Conservation (phyloP, 2,113 vertebrate species). For the Ochotona princeps region DNA sequence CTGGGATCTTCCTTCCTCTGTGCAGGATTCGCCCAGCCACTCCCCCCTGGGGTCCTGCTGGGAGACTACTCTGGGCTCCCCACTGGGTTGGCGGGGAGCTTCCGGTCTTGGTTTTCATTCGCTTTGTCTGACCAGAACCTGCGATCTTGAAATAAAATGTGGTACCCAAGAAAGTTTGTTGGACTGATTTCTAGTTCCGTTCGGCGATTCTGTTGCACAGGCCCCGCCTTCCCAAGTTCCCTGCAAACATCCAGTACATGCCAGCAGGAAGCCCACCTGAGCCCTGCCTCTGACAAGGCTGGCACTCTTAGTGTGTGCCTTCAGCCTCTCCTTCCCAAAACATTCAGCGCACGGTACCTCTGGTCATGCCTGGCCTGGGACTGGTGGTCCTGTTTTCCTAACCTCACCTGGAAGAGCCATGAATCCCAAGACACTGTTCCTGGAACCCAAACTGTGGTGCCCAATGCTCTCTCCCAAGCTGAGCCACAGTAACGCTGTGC, state of each 20-base stretch:
- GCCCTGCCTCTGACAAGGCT: background rate
- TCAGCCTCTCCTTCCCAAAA: background rate
- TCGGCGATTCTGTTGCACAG: background rate
- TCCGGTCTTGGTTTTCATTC: too few relatives aligned
- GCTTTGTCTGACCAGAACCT: too few relatives aligned
- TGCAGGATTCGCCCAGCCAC: too few relatives aligned
- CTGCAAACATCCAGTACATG: background rate
- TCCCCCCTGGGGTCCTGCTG: too few relatives aligned
- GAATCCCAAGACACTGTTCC: background rate
- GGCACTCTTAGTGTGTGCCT: background rate
- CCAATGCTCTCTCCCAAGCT: too few relatives aligned
- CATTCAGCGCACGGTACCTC: background rate
- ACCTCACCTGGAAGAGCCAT: background rate
- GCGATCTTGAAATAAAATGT: too few relatives aligned
- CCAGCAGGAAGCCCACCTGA: background rate
- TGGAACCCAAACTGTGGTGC: background rate
- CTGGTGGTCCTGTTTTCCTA: background rate
- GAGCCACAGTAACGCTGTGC: background rate
- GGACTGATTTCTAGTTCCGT: background rate
- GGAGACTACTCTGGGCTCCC: too few relatives aligned
- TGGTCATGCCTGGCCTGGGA: background rate
- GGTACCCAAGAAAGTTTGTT: too few relatives aligned
- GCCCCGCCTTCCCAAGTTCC: background rate
- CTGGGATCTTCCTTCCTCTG: too few relatives aligned
- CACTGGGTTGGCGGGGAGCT: too few relatives aligned